Conservation (phyloP, 1,140 invertebrate species). For the Drosophila orena region DNA sequence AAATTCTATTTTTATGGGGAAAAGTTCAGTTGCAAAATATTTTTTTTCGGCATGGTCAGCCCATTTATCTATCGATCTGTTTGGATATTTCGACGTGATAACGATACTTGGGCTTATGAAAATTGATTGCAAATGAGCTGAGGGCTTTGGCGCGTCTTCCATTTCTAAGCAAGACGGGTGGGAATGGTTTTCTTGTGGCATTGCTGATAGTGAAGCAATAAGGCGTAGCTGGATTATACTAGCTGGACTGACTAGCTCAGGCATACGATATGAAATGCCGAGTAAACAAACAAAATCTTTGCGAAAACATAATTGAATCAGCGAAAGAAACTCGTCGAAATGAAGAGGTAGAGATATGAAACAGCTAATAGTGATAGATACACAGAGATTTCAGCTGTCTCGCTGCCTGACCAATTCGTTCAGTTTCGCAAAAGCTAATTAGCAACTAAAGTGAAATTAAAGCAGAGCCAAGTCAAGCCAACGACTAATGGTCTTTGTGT, state of each 20-base stretch:
- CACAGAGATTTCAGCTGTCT: conserved; percentile 33
- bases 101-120: conserved; percentile 35
- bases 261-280: conserved; percentile 5
- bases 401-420: conserved; percentile 69
- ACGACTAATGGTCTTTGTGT: conserved; percentile 69
- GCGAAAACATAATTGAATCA: conserved; percentile 35
- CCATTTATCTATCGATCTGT: conserved; percentile 33
- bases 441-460: conserved; percentile 83
- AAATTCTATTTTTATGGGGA: neutral
- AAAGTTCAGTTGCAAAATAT: neutral
- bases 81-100: conserved; percentile 20
- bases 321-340: conserved; percentile 16
- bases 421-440: conserved; percentile 76
- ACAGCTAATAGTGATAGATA: neutral
- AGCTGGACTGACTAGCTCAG: neutral
- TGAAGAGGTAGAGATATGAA: conserved; percentile 13
- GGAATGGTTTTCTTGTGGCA: neutral
- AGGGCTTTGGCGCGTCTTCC: conserved; percentile 13
- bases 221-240: conserved; percentile 18
- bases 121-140: conserved; percentile 44
- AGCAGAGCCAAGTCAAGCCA: conserved; percentile 64
- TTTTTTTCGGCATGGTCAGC: conserved; percentile 1
- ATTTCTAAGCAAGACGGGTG: conserved; percentile 32
- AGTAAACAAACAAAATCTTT: conserved; percentile 1
- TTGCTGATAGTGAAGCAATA: neutral